Evolutionary conservation across 2,113 vertebrate genomes (phyloP).

Genomic region (Phoenicopterus ruber): DNA sequence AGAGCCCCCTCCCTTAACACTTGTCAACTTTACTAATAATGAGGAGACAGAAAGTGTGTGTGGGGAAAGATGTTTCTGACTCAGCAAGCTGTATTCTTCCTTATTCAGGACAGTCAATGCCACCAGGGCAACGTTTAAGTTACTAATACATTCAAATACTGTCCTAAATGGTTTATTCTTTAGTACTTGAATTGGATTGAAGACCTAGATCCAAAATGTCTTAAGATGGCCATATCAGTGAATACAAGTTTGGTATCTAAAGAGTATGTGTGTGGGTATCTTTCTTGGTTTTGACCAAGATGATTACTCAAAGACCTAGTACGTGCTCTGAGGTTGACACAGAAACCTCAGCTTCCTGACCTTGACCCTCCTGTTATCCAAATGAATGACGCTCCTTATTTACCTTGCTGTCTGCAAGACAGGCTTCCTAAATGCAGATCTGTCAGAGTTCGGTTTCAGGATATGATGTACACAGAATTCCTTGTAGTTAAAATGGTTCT

Average conservation of each 20-base stretch:
- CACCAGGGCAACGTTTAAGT: not conserved
- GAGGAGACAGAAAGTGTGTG: accelerated
- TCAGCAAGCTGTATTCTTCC: not conserved
- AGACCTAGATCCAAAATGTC: not conserved
- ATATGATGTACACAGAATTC: not conserved
- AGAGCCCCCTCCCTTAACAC: not conserved
- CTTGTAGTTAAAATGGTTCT: not conserved
- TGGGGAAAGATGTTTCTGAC: not conserved
- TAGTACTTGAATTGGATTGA: not conserved
- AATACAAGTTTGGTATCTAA: not conserved
- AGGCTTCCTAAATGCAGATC: not conserved
- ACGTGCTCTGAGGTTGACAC: not conserved
- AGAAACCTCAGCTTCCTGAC: not conserved
- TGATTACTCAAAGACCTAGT: not conserved
- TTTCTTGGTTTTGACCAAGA: not conserved
- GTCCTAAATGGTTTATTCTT: not conserved
- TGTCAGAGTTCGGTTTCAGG: not conserved
- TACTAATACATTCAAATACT: not conserved
- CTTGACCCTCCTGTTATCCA: accelerated
- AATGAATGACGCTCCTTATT: not conserved
- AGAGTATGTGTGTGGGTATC: not conserved
- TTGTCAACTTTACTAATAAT: not conserved
- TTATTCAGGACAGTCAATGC: not conserved
- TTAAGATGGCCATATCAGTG: not conserved
- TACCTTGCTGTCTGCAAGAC: not conserved